phyloP scores from a whole-genome alignment of 2,888 invertebrate species.

The Cephus pygmeus region DNA sequence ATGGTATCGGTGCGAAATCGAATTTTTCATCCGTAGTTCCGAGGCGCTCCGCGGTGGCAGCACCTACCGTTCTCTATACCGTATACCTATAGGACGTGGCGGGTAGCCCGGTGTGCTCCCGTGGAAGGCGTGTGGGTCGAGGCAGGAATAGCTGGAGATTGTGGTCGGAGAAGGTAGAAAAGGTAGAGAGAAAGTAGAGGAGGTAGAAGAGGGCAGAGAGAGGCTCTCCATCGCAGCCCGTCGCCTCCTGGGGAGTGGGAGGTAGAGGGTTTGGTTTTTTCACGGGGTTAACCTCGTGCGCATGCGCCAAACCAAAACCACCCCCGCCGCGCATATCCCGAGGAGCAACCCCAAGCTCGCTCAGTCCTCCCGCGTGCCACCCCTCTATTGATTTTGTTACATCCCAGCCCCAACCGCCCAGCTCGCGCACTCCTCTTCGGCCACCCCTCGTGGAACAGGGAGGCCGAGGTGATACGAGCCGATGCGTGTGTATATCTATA shows the following conservation, averaged over 20 bases:
- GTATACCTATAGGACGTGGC: no score
- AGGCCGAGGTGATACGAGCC: slow-evolving; percentile 52
- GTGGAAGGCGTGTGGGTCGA: slow-evolving; percentile 33
- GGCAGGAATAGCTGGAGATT: slow-evolving; percentile 20
- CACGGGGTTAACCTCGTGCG: slow-evolving; percentile 32
- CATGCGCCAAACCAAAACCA: slow-evolving; percentile 42
- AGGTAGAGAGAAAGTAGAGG: slow-evolving; percentile 9
- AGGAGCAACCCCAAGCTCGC: slow-evolving; percentile 35
- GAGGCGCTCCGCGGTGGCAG: slow-evolving; percentile 32
- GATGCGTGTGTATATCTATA: slow-evolving; percentile 42
- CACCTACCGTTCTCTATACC: slow-evolving; percentile 28
- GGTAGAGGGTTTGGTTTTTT: slow-evolving; percentile 64
- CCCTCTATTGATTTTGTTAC: slow-evolving; percentile 67
- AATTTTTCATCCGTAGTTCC: no score
- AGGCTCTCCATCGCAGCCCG: slow-evolving; percentile 63
- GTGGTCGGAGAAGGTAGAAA: slow-evolving; percentile 6
- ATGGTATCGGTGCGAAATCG: no score
- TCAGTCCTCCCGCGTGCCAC: slow-evolving; percentile 60
- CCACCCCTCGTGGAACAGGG: slow-evolving; percentile 43
- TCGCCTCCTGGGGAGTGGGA: slow-evolving; percentile 68
- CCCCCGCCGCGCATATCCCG: slow-evolving; percentile 37
- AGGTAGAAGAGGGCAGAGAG: slow-evolving; percentile 33
- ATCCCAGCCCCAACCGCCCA: slow-evolving; percentile 59
- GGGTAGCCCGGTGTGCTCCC: slow-evolving; percentile 19
- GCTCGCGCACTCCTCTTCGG: slow-evolving; percentile 39